Evolutionary conservation across 2,888 invertebrate species (phyloP).

Genomic region (Alloplasta piceator): DNA sequence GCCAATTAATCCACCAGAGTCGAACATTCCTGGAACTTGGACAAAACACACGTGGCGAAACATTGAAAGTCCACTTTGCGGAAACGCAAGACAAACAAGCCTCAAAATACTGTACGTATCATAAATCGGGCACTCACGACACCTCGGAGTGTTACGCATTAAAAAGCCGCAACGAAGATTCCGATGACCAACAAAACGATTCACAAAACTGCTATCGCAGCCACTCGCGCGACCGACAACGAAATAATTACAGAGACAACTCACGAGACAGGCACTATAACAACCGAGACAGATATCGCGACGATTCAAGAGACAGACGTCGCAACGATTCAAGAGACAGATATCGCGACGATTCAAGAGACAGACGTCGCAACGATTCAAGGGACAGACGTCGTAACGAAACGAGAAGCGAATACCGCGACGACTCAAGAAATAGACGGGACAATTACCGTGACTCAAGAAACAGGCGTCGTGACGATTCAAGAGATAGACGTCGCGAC

Average conservation of each 20-base stretch:
- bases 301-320: too few relatives aligned
- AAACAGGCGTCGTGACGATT: too few relatives aligned
- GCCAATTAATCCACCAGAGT: too few relatives aligned
- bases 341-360: too few relatives aligned
- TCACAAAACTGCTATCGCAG: not conserved
- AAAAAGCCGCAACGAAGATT: not conserved
- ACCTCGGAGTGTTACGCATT: not conserved
- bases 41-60: not conserved
- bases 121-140: not conserved
- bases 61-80: not conserved
- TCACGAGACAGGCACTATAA: not conserved
- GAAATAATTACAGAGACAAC: not conserved
- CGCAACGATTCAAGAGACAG: too few relatives aligned
- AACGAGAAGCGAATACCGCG: too few relatives aligned
- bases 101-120: not conserved
- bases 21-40: not conserved
- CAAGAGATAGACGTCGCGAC: too few relatives aligned
- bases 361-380: too few relatives aligned
- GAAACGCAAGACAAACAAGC: not conserved
- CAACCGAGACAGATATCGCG: too few relatives aligned
- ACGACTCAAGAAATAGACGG: too few relatives aligned
- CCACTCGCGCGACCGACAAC: not conserved
- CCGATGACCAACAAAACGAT: constrained; percentile 2
- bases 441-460: too few relatives aligned
- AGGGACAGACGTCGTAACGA: too few relatives aligned